Percentiles rank a stretch among this genome's conserved stretches.
These are phyloP conservation scores for Hippolais icterina DNA, from an alignment of 2,113 vertebrate species.

Conservation along the genomic window DNA sequence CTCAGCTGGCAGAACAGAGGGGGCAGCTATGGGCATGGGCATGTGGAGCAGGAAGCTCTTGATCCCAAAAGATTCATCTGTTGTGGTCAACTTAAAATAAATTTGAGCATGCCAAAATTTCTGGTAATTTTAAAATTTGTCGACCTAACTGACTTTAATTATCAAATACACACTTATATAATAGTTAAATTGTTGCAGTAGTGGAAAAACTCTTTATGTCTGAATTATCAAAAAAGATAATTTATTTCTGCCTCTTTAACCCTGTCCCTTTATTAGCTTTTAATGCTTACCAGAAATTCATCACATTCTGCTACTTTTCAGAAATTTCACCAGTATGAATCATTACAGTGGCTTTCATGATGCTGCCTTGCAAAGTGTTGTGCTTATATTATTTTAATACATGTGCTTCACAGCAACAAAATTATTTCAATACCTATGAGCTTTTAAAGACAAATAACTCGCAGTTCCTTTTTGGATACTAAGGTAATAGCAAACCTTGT, in stretches of 20 bases:
- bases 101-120: background rate
- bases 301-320: background rate
- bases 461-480: background rate
- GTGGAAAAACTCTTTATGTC: background rate
- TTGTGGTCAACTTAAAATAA: background rate
- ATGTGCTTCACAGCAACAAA: background rate
- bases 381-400: background rate
- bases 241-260: background rate
- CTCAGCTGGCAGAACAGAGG: background rate
- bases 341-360: background rate
- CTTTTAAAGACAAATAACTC: conserved; percentile 1
- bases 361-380: background rate
- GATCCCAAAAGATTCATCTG: background rate
- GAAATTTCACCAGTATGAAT: background rate
- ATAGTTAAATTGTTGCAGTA: background rate
- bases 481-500: background rate
- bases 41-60: background rate
- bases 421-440: background rate
- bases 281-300: background rate
- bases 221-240: background rate
- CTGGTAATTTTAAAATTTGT: background rate
- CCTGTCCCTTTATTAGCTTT: background rate
- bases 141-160: background rate
- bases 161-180: background rate
- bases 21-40: accelerated